A percentile compares a stretch with the other conserved stretches of the same genome.
phyloP scores from a whole-genome alignment of 2,113 vertebrate species.

The Oriolus oriolus region DNA sequence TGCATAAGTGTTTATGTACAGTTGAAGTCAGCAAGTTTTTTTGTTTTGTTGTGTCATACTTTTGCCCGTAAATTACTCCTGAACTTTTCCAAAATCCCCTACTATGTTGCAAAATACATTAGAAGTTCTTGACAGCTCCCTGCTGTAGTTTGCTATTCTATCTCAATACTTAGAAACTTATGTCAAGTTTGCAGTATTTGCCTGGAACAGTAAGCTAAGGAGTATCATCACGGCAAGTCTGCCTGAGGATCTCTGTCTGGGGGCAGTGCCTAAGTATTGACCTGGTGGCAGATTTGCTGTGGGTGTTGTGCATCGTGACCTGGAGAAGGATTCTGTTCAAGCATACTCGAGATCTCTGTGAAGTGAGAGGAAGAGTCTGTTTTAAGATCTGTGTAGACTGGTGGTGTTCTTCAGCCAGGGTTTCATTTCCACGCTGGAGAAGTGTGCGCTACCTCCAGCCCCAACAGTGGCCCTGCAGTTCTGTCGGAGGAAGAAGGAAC shows the following conservation, averaged over 20 bases:
- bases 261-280: not conserved
- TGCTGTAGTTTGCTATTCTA: not conserved
- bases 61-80: not conserved
- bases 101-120: not conserved
- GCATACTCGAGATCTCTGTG: not conserved
- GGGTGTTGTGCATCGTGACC: rapidly evolving
- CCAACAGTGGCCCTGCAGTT: not conserved
- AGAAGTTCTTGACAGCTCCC: not conserved
- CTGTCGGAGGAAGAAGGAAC: not conserved
- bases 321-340: not conserved
- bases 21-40: not conserved
- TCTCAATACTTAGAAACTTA: not conserved
- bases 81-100: not conserved
- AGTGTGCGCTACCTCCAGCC: rapidly evolving
- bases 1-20: not conserved
- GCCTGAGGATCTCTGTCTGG: rapidly evolving
- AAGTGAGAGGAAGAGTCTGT: not conserved
- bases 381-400: not conserved
- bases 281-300: not conserved
- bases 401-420: not conserved
- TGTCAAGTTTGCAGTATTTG: not conserved
- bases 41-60: not conserved
- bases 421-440: not conserved
- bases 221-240: not conserved
- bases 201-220: not conserved